These are phyloP conservation scores for Nerophis lumbriciformis DNA, from an alignment of 2,113 vertebrate species.

Conservation along the genomic window DNA sequence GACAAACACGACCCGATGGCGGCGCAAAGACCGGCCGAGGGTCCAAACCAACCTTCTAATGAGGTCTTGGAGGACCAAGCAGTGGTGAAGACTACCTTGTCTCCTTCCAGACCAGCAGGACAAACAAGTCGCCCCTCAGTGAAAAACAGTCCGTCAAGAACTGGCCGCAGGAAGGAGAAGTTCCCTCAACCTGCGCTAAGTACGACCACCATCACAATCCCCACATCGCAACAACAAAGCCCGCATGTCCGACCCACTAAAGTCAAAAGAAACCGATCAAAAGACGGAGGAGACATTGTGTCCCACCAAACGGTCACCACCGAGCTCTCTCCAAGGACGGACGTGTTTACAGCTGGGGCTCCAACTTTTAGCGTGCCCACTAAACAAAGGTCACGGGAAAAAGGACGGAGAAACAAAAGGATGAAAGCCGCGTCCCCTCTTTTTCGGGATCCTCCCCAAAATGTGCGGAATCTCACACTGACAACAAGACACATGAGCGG, in stretches of 20 bases:
- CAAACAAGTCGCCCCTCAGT: constrained; percentile 1
- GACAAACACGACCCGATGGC: constrained; percentile 22
- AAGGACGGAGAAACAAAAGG: constrained; percentile 37
- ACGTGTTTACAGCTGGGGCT: constrained; percentile 3
- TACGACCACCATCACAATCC: background rate
- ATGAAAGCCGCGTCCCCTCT: constrained; percentile 35
- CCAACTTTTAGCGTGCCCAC: constrained; percentile 19
- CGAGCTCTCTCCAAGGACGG: background rate
- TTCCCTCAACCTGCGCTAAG: background rate
- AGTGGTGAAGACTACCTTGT: background rate
- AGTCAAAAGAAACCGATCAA: constrained; percentile 54
- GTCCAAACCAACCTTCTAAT: constrained; percentile 61
- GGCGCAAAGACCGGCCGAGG: constrained; percentile 35
- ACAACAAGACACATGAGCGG: background rate
- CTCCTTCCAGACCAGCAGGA: constrained; percentile 6
- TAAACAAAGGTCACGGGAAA: constrained; percentile 39
- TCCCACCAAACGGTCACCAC: too few relatives aligned
- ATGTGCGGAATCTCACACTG: background rate
- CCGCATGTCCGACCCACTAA: constrained; percentile 15
- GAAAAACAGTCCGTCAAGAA: constrained; percentile 22
- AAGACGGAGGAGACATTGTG: constrained; percentile 31
- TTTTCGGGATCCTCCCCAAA: constrained; percentile 16
- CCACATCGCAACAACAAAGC: background rate
- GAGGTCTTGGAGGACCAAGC: constrained; percentile 69
- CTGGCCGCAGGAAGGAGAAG: constrained; percentile 34